Base-by-base conservation (phyloP, 2,888 invertebrate genomes). In the Trichopria drosophilae region DNA sequence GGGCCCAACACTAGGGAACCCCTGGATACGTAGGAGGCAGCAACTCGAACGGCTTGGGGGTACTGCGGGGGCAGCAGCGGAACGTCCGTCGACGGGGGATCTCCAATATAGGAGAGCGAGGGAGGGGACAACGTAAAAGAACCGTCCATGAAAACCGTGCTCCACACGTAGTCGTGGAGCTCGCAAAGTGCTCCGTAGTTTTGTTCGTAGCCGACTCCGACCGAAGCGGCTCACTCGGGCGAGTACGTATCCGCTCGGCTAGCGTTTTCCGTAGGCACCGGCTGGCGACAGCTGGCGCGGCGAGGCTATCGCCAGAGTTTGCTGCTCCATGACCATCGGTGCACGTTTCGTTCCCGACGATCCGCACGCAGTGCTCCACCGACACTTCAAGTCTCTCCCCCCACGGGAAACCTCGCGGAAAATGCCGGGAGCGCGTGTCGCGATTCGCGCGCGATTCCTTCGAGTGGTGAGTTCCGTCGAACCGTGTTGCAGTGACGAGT, bases 281-380 rank as follows among this genome's bases (percentile, higher is more conserved):
- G 64, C 63, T 62, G 61, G 61, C 65, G 58, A 58, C 62, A 63
- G 69, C 65, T 65, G 65, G 64, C 63, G 55, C 43, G 59, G 45
- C 32, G 29, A 42, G 49, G 50, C 56, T 45, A n/a, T n/a, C n/a
- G 35, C 35, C 69, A 68, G 69, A 71, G 71, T 70, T 69, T 64
- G 69, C 69, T 69, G 69, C 68, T 71, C 67, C 67, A 60, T 67
- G 68, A 68, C 63, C 62, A 68, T 63, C 63, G 70, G 65, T 67
- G 67, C 66, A 64, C 68, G 63, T n/a, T n/a, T n/a, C n/a, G n/a
- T n/a, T n/a, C n/a, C n/a, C n/a, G n/a, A n/a, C 53, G 54, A 57
- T 55, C 46, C 58, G 57, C 56, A 55, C 22, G 54, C 55, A 45
- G 51, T 45, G 54, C 52, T 31, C 51, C 40, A 22, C 45, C 45